Percentiles rank a stretch among this genome's conserved stretches.
These are phyloP conservation scores for Anastatus disparis DNA, from an alignment of 1,140 invertebrate genomes.

Conservation along the genomic window DNA sequence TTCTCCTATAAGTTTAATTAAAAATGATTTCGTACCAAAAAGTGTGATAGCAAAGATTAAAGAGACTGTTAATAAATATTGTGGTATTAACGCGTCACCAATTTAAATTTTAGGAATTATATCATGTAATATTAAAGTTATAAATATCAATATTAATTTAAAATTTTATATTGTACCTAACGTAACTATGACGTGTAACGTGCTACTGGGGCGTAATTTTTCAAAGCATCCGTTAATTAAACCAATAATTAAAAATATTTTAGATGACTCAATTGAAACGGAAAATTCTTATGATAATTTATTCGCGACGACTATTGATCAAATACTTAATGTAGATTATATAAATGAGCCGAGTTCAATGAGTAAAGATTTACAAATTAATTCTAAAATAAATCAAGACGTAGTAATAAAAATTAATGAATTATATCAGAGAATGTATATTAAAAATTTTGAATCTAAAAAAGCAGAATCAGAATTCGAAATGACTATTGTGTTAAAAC, in stretches of 20 bases:
- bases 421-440: background rate
- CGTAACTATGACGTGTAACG: slow-evolving; percentile 6
- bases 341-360: background rate
- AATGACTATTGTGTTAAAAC: background rate
- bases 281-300: too few species aligned
- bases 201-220: slow-evolving; percentile 23
- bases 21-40: slow-evolving; percentile 8
- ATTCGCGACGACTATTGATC: background rate
- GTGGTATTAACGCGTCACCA: slow-evolving; percentile 28
- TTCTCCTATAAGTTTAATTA: slow-evolving; percentile 35
- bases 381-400: background rate
- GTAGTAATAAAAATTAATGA: background rate
- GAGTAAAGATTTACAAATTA: background rate
- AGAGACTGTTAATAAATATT: background rate
- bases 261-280: too few species aligned
- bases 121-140: background rate
- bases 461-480: background rate
- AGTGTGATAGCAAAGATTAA: background rate
- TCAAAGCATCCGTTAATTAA: background rate
- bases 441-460: background rate
- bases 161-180: slow-evolving; percentile 25
- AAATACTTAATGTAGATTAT: background rate
- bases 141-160: background rate
- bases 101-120: slow-evolving; percentile 12
- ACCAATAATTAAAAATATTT: too few species aligned